Evolutionary conservation across 1,140 invertebrate genomes (phyloP).

Genomic region (Agrypnia vestita): DNA sequence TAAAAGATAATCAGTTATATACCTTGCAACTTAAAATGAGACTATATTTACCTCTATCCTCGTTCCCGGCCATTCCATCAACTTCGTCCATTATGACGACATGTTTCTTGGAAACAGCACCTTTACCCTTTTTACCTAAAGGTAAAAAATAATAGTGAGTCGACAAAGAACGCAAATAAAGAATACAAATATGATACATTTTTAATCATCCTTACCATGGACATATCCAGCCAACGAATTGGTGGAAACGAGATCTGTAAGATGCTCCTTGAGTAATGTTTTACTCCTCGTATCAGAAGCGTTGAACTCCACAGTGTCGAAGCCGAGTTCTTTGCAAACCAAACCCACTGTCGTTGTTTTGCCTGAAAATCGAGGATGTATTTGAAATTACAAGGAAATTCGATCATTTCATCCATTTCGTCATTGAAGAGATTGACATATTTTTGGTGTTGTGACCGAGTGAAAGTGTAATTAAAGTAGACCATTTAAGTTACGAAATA

Average conservation of each 20-base stretch:
- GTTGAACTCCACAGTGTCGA: constrained; percentile 96
- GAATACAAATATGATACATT: constrained; percentile 1
- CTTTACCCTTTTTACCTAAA: constrained; percentile 65
- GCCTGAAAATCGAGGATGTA: constrained; percentile 70
- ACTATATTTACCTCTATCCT: constrained; percentile 82
- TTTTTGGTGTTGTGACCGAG: too few relatives aligned
- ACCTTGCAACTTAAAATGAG: too few relatives aligned
- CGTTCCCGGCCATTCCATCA: constrained; percentile 99
- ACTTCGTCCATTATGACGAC: constrained; percentile 99
- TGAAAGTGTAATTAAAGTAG: too few relatives aligned
- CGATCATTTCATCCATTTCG: too few relatives aligned
- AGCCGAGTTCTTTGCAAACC: constrained; percentile 89
- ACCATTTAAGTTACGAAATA: too few relatives aligned
- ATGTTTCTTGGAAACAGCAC: constrained; percentile 80
- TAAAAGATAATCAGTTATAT: too few relatives aligned
- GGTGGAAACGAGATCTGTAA: constrained; percentile 84
- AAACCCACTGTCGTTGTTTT: constrained; percentile 93
- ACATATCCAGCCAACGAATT: constrained; percentile 80
- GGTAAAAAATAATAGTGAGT: background rate
- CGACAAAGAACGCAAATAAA: too few relatives aligned
- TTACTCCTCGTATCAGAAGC: constrained; percentile 98
- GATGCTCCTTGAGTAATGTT: constrained; percentile 86
- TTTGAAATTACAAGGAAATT: background rate
- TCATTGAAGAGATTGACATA: too few relatives aligned
- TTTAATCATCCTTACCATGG: constrained; percentile 67